Conservation (phyloP, 2,113 vertebrate genomes). For the Otus sunia region DNA sequence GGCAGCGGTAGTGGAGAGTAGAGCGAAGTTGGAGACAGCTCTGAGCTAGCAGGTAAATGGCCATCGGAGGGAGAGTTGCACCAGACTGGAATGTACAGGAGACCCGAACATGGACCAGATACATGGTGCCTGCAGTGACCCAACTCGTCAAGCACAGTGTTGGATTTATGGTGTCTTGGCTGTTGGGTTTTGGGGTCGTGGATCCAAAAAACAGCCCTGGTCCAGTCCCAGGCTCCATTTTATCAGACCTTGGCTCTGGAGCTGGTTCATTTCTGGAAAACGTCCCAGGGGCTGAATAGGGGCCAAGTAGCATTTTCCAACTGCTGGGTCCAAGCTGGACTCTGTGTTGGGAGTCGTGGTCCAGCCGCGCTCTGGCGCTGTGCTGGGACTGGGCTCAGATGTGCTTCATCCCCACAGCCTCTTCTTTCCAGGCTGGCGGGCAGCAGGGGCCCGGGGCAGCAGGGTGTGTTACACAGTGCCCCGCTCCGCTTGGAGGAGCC, state of each 20-base stretch:
- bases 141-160: background rate
- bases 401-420: background rate
- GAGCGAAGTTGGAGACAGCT: background rate
- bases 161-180: background rate
- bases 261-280: conserved; percentile 30
- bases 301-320: conserved; percentile 52
- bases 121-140: background rate
- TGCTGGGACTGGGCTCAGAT: background rate
- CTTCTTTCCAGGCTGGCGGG: background rate
- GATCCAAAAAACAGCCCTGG: background rate
- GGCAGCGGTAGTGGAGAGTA: background rate
- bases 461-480: background rate
- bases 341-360: background rate
- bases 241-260: conserved; percentile 39
- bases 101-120: background rate
- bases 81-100: fast-evolving
- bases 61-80: background rate
- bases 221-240: conserved; percentile 8
- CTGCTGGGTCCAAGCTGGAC: conserved; percentile 36
- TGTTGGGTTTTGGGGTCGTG: background rate
- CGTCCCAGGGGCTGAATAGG: background rate
- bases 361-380: fast-evolving
- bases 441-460: background rate
- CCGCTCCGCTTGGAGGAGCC: fast-evolving
- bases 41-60: background rate